Evolutionary conservation across 1,140 invertebrate species (phyloP).

Genomic region (Zaprionus taronus): DNA sequence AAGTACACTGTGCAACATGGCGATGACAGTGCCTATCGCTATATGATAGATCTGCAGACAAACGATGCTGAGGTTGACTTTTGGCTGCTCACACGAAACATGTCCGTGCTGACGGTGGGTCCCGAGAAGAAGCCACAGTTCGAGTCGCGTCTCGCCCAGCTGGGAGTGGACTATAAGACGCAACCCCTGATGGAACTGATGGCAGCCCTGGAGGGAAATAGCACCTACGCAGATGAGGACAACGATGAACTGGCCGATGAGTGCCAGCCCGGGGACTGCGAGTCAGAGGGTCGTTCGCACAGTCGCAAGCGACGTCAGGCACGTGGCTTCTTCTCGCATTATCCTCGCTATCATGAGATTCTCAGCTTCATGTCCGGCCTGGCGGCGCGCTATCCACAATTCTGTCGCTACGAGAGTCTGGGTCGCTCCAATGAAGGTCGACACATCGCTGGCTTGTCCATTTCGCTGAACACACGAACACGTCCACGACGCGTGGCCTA

Average conservation of each 20-base stretch:
- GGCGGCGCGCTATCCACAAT: conserved; percentile 71
- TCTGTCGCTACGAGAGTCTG: conserved; percentile 78
- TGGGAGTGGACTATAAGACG: conserved; percentile 59
- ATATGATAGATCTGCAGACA: conserved; percentile 75
- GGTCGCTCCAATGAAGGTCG: conserved; percentile 84
- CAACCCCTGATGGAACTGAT: conserved; percentile 74
- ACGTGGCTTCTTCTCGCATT: conserved; percentile 74
- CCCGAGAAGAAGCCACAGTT: conserved; percentile 53
- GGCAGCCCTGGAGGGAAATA: conserved; percentile 59
- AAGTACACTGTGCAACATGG: conserved; percentile 73
- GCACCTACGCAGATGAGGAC: conserved; percentile 53
- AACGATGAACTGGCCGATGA: conserved; percentile 46
- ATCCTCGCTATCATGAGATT: conserved; percentile 75
- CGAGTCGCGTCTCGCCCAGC: conserved; percentile 54
- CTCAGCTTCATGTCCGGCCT: conserved; percentile 77
- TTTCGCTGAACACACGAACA: conserved; percentile 71
- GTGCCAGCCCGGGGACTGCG: conserved; percentile 59
- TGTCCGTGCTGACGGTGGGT: conserved; percentile 67
- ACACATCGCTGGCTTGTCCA: conserved; percentile 76
- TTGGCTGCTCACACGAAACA: conserved; percentile 70
- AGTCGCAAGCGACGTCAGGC: conserved; percentile 70
- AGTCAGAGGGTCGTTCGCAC: conserved; percentile 47
- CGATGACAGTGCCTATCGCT: conserved; percentile 55
- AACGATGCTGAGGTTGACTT: conserved; percentile 65
- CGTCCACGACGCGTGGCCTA: conserved; percentile 76